Evolutionary conservation across 1,140 invertebrate genomes (phyloP), one percentile per base, ranked within the genome.

Genomic region (Brachionus sp.): DNA sequence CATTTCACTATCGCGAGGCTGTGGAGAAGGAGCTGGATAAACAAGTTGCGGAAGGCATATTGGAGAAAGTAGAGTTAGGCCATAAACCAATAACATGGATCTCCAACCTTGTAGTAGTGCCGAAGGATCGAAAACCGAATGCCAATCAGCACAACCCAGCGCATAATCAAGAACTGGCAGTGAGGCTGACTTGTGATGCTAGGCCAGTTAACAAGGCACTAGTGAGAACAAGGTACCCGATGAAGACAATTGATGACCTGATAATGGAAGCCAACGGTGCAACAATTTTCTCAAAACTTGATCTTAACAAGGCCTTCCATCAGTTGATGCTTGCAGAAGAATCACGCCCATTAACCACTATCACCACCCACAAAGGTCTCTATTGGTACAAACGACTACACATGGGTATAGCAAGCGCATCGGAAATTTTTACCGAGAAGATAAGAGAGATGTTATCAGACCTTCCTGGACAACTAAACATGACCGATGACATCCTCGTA

Each of bases 171-270:
- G 12, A 46, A 46, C 3, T 46, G 12, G 9, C 44, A 12, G 44
- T 46, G n/a, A 46, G 12, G 44, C 44, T 46, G 44, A 46, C 44
- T 13, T 46, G 44, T 46, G 44, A 46, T 46, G 44, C 44, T 13
- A 46, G 44, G n/a, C 10, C 44, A 66, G 78, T 86, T 9, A 88
- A 87, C 70, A 84, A 84, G 10, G 84, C 85, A 3, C 85, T 85
- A 12, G 82, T 82, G 16, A 23, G 77, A 19, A 85, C 85, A 33
- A 84, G 84, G 0, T 86, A 85, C 46, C 84, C 84, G 0, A 83
- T 87, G 23, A 86, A 86, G 1, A 57, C 84, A 29, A 85, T 86
- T 68, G 86, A 86, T 77, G 87, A 87, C 44, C 84, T 84, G 0
- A 50, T 88, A 7, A 29, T 25, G 12, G 85, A 86, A 44, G 39